Base-by-base conservation (phyloP, 2,113 vertebrate species). In the Rhinoderma darwinii region DNA sequence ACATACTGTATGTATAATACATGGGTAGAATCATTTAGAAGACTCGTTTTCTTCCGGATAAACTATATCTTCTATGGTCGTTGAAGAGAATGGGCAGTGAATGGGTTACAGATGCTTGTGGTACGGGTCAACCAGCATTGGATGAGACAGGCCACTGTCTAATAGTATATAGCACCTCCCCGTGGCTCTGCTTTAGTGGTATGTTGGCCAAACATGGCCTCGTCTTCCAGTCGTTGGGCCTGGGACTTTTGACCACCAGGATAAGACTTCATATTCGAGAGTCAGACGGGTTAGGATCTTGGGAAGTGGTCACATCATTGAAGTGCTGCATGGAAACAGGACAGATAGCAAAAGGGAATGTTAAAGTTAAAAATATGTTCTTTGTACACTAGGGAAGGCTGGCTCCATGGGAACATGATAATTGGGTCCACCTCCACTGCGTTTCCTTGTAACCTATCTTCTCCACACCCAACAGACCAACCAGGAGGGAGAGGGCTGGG, bases 231-330 rank as follows among this genome's bases (percentile, higher is more conserved):
- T 35, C 11, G 14, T 35, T 14, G 63, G 25, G 63, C 41, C 32
- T 4, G 10, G 66, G 66, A 51, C 47, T 12, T 27, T 70, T 54
- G 22, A 25, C 44, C 76, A 27, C 20, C 27, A 50, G 22, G 25
- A 39, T 63, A 7, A 76, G 43, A 72, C 44, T 51, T 84, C 32
- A 37, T 54, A 54, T n/a, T n/a, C 32, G 32, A 54, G 63, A 37
- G 43, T 47, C 30, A 72, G 66, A 70, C 3, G 30, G 61, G 20
- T 56, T 14, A 18, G 63, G 50, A 61, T 82, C 76, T 63, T n/a
- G n/a, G 41, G 59, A 70, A 4, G 43, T 78, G 43, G 32, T 54
- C 44, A 70, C n/a, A 27, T 86, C 76, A 86, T 22, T 82, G 77
- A 10, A 81, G 50, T 44, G 85, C 50, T 73, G 66, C 39, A 78